phyloP scores from a whole-genome alignment of 2,113 vertebrate genomes.

The Strix uralensis region DNA sequence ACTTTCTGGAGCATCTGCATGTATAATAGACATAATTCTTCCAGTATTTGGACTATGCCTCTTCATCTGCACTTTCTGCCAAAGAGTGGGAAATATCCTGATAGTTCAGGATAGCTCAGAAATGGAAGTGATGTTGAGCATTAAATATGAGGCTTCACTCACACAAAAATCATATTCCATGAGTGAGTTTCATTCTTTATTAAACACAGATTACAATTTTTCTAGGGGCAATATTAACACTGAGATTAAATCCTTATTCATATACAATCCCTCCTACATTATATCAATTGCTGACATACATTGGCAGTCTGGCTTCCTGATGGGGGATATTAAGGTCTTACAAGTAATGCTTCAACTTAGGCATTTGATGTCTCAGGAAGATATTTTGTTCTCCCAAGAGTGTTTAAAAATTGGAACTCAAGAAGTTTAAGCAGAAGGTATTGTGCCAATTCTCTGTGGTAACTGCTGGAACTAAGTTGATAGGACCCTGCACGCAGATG shows the following conservation, averaged over 20 bases:
- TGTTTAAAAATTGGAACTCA: constrained; percentile 32
- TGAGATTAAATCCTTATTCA: not conserved
- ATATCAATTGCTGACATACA: not conserved
- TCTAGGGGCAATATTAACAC: not conserved
- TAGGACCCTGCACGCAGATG: not conserved
- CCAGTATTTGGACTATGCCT: not conserved
- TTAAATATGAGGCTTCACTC: not conserved
- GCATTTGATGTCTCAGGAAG: not conserved
- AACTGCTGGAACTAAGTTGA: not conserved
- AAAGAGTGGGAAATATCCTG: not conserved
- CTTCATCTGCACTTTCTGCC: not conserved
- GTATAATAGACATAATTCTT: not conserved
- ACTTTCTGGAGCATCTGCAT: not conserved
- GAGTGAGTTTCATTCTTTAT: not conserved
- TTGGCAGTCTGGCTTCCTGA: not conserved
- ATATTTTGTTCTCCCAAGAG: not conserved
- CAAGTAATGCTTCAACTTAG: not conserved
- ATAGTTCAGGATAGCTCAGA: not conserved
- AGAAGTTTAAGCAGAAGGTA: not conserved
- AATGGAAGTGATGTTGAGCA: not conserved
- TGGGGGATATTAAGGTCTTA: not conserved
- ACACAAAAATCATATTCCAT: not conserved
- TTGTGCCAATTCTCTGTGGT: not conserved
- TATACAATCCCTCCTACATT: not conserved
- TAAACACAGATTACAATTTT: constrained; percentile 1